Evolutionary conservation across 2,797 vertebrate genomes (phyloP), one percentile per base, ranked within the genome.

Genomic region (Sparidentex hasta): DNA sequence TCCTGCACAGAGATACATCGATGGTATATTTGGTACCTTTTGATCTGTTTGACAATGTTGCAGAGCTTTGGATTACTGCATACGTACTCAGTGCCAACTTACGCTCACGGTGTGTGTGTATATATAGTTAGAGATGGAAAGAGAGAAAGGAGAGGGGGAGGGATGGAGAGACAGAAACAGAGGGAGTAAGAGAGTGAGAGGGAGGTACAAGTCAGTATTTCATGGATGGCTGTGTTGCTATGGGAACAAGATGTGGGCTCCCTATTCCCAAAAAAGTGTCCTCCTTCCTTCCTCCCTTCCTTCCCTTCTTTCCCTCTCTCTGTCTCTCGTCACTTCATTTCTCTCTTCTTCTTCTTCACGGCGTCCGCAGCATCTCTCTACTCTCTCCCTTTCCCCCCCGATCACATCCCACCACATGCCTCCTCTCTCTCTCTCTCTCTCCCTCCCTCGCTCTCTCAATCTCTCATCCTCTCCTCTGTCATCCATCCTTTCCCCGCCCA

Each of bases 171-270:
- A 91, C 85, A 84, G 91, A 92, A 75, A 87, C 75, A 76, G 84
- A 85, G 83, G 88, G 84, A 85, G 89, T 85, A 87, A 89, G 90
- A 87, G 91, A 92, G 89, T 90, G 87, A 90, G 90, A 93, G 88
- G 85, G 92, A 93, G 92, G 88, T 89, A 92, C 89, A 87, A 95
- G 90, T 92, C 93, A 88, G 93, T 94, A 93, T 95, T 95, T 95
- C 94, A 95, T 95, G 94, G 95, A 94, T 95, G 94, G 91, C 93
- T 94, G 92, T 92, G 96, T 96, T 96, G 95, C 96, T 96, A 96
- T 96, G 95, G 96, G 94, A 96, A 96, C 95, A 94, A 94, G 95
- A 94, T 93, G 93, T 94, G 93, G 93, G 95, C 90, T 95, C 93
- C 88, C 89, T 94, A 93, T 95, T 92, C 94, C 94, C 89, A 93